phyloP scores from a whole-genome alignment of 1,140 invertebrate genomes.

The Euura saliciscinereae region DNA sequence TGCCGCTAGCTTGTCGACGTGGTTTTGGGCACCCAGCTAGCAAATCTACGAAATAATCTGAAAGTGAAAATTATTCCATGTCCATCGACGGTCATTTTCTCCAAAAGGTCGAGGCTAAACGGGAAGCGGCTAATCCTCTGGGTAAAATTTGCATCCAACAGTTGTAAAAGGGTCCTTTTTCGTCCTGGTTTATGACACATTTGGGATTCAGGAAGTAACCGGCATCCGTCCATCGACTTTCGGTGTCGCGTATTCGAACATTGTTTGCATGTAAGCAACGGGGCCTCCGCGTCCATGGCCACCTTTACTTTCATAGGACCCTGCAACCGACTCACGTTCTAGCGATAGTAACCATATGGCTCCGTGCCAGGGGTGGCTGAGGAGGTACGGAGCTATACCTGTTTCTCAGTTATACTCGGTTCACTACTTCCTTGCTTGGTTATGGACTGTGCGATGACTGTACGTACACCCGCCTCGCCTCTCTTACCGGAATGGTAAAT shows the following conservation, averaged over 20 bases:
- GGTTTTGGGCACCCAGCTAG: too few relatives aligned
- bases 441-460: background rate
- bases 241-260: background rate
- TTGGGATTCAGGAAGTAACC: background rate
- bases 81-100: too few relatives aligned
- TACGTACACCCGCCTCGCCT: too few relatives aligned
- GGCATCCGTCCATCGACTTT: background rate
- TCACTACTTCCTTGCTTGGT: background rate
- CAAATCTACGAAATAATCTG: too few relatives aligned
- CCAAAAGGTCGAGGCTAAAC: background rate
- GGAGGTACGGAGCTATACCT: background rate
- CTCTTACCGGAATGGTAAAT: background rate
- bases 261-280: background rate
- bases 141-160: background rate
- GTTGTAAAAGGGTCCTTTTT: background rate
- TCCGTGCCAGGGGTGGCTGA: background rate
- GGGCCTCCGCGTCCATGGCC: background rate
- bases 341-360: constrained; percentile 4
- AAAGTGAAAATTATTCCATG: too few relatives aligned
- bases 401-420: background rate
- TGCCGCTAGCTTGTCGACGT: too few relatives aligned
- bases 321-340: background rate
- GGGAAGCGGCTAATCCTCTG: background rate
- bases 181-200: background rate
- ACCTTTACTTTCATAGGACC: constrained; percentile 4